Base-by-base conservation (phyloP, 2,888 invertebrate species). In the Myopa testacea region DNA sequence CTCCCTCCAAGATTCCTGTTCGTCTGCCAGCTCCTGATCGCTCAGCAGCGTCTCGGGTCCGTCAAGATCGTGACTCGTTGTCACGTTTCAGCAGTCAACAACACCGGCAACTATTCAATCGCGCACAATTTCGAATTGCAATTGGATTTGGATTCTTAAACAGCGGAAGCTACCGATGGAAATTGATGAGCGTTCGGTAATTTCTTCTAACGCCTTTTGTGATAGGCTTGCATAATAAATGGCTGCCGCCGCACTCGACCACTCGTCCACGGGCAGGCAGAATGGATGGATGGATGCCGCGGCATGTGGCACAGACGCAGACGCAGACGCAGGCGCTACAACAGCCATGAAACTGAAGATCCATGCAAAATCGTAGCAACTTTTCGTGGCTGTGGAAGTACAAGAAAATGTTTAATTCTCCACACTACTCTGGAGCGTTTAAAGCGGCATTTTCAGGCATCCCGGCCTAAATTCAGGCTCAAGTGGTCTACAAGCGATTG, bases 41-140 rank as follows among this genome's bases (percentile, higher is more conserved):
- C 45, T 6, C 3, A 45, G 10, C 6, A 45, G 0, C 45, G 10
- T 45, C 45, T 8, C 75, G 69, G 52, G 45, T 85, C 84, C 85
- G 85, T 85, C 84, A 84, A 83, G 82, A 82, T 85, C 86, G 86
- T 86, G 86, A 86, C 86, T 84, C 79, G 77, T 79, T 84, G 85
- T 86, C 86, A 85, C 86, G 86, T 84, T 86, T 83, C 79, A 83
- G 83, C 84, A 84, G 84, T 85, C 85, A 85, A 80, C 80, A 45
- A 45, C 45, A 45, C 10, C 6, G 3, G 77, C 80, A 81, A 80
- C 45, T 55, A 75, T 67, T 67, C 75, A 14, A 58, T 68, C 75
- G 68, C 34, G 58, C 58, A 26, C 52, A 45, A 58, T 67, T 75
- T 77, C 55, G 80, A 80, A 79, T 81, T 75, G 78, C 60, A 78